Base-by-base conservation (phyloP, 1,140 invertebrate species). In the Mercenaria mercenaria region DNA sequence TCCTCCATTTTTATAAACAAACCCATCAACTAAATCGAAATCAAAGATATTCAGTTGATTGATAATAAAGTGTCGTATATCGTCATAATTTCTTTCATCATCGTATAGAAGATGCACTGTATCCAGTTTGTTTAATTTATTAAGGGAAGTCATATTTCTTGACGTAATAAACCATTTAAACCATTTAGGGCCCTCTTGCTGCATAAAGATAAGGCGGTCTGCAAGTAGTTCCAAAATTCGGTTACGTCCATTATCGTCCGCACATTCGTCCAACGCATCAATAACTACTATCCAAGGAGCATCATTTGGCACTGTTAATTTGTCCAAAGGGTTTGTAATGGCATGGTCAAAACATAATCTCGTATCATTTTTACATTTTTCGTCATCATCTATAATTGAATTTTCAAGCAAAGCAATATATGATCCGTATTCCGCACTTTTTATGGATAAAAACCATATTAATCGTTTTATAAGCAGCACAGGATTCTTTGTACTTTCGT, bases 401-500 rank as follows among this genome's bases (percentile, higher is more conserved):
- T 39, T 39, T 3, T 47, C 18, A 0, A 20, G 32, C 18, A 11
- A 3, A 39, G 32, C 11, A 39, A 74, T 39, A 41, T 74, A n/a
- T 26, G 18, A 4, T 39, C 69, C 18, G 18, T 74, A 74, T 29
- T 74, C 34, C 6, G 8, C 20, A 74, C 41, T 74, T 41, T 74
- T 74, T 29, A 4, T 37, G 15, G 34, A 20, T 20, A 74, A 39
- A 41, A 47, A 74, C n/a, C 34, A 18, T 23, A 74, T 47, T 39
- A 74, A 26, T 74, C 69, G 23, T 74, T 20, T 74, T 1, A 74
- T 41, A 47, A 32, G 50, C 10, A 20, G 52, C 18, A 29, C 0
- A n/a, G 86, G 74, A 26, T 43, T 80, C 34, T 32, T 26, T 79
- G 86, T 69, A 26, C 11, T 8, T 47, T 85, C 50, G 47, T 50